Evolutionary conservation across 2,113 vertebrate species (phyloP).

Genomic region (Saguinus midas): DNA sequence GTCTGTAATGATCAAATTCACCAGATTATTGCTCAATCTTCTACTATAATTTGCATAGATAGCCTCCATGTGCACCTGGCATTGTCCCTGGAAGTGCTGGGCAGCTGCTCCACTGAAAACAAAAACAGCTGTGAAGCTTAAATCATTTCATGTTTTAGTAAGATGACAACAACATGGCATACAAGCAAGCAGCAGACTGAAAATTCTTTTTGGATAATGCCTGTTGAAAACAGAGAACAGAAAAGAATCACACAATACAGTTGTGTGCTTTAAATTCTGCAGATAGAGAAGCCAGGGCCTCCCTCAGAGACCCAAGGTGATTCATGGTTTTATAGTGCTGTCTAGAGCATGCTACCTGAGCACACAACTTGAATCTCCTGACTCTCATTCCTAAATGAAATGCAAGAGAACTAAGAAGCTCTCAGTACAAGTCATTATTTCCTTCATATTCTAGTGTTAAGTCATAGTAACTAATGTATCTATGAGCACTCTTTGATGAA

Average conservation of each 20-base stretch:
- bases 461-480: background rate
- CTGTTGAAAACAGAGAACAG: background rate
- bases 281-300: background rate
- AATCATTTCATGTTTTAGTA: conserved; percentile 61
- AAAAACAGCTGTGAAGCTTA: conserved; percentile 41
- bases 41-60: conserved; percentile 13
- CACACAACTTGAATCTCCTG: background rate
- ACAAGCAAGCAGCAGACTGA: background rate
- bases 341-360: background rate
- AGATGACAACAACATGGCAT: conserved; percentile 49
- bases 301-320: background rate
- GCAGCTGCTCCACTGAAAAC: conserved; percentile 55
- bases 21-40: conserved; percentile 6
- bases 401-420: background rate
- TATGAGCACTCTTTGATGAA: background rate
- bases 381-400: background rate
- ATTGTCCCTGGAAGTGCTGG: conserved; percentile 45
- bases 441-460: background rate
- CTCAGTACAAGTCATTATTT: background rate
- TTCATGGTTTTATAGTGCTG: background rate
- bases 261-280: rapidly evolving
- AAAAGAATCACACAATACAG: background rate
- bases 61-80: conserved; percentile 44
- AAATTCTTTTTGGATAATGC: conserved; percentile 7
- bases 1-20: conserved; percentile 30